These are phyloP conservation scores for Silurus glanis DNA, from an alignment of 2,113 vertebrate species.

Conservation along the genomic window DNA sequence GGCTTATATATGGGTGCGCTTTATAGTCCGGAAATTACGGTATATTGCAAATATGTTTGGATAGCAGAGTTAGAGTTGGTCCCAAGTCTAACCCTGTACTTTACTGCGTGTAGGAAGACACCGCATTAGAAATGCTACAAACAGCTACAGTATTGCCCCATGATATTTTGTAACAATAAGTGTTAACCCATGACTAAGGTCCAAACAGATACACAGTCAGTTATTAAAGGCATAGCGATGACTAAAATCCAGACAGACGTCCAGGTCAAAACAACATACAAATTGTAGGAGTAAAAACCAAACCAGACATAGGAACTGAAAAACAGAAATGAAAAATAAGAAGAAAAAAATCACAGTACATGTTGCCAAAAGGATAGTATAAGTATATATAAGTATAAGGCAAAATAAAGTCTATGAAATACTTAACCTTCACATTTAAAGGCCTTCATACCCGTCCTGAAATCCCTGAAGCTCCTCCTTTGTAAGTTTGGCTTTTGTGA, in stretches of 20 bases:
- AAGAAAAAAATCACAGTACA: neutral
- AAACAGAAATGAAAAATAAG: slow-evolving; percentile 10
- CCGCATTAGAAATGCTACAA: neutral
- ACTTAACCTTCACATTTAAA: neutral
- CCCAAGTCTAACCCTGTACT: too few relatives aligned
- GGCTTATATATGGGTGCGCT: too few relatives aligned
- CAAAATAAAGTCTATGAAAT: neutral
- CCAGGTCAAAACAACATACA: neutral
- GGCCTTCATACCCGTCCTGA: neutral
- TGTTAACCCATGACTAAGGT: neutral
- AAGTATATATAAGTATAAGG: too few relatives aligned
- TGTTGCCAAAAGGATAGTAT: neutral
- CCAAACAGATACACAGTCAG: neutral
- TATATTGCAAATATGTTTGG: neutral
- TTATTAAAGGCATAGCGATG: neutral
- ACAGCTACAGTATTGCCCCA: neutral
- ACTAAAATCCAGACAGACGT: neutral
- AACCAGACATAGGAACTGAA: neutral
- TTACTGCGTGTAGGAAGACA: neutral
- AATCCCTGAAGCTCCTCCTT: neutral
- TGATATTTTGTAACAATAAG: neutral
- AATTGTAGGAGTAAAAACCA: neutral
- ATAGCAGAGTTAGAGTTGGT: neutral
- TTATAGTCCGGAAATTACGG: too few relatives aligned
- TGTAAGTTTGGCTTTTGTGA: neutral